Evolutionary conservation across 2,113 vertebrate species (phyloP).

Genomic region (Gambusia affinis): DNA sequence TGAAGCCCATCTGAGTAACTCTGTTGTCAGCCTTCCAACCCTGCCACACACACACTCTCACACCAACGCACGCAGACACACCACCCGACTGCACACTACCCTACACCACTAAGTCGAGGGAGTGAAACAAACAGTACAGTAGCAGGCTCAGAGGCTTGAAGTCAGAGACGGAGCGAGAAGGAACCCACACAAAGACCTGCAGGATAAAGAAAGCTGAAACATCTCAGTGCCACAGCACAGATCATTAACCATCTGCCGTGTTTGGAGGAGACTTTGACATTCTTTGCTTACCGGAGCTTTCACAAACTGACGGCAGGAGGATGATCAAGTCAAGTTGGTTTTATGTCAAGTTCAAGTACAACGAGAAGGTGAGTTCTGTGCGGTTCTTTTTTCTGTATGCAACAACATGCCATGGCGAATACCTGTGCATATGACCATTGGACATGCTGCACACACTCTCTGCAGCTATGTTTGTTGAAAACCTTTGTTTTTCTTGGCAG

Average conservation of each 20-base stretch:
- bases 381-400: background rate
- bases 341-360: slow-evolving; percentile 98
- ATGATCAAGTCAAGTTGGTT: slow-evolving; percentile 99
- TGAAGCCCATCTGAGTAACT: slow-evolving; percentile 84
- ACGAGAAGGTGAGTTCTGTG: slow-evolving; percentile 90
- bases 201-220: slow-evolving; percentile 56
- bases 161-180: slow-evolving; percentile 48
- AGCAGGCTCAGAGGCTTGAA: slow-evolving; percentile 48
- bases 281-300: slow-evolving; percentile 10
- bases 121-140: slow-evolving; percentile 47
- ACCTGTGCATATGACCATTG: background rate
- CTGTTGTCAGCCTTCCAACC: slow-evolving; percentile 86
- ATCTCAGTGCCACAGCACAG: background rate
- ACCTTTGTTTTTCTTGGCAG: slow-evolving; percentile 1
- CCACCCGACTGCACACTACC: slow-evolving; percentile 31
- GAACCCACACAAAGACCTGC: slow-evolving; percentile 33
- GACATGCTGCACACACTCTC: slow-evolving; percentile 10
- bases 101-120: slow-evolving; percentile 30
- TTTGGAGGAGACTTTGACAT: slow-evolving; percentile 33
- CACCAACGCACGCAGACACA: slow-evolving; percentile 45
- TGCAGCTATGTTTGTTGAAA: slow-evolving; percentile 1
- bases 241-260: slow-evolving; percentile 6
- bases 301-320: slow-evolving; percentile 64
- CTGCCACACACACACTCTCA: slow-evolving; percentile 50
- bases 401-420: background rate